Conservation (phyloP, 2,113 vertebrate genomes). For the Lepidothrix coronata region DNA sequence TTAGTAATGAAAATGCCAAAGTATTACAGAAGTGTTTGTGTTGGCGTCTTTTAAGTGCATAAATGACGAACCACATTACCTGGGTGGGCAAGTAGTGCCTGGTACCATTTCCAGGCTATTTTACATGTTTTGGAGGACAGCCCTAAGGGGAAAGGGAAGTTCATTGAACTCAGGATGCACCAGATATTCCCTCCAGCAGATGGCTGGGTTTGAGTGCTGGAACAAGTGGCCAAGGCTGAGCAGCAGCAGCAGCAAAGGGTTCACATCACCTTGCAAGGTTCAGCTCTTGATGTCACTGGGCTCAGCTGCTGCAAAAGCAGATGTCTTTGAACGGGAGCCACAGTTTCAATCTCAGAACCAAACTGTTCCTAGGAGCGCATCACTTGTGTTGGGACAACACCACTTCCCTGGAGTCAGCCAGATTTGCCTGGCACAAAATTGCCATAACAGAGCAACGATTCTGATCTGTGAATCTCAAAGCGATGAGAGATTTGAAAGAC, state of each 20-base stretch:
- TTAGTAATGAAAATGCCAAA: neutral
- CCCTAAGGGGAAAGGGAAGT: neutral
- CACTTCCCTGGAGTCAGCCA: neutral
- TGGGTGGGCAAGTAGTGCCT: neutral
- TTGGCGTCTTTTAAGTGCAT: neutral
- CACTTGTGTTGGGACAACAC: neutral
- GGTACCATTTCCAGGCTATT: neutral
- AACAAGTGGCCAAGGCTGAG: neutral
- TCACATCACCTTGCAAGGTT: neutral
- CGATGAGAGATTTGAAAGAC: neutral
- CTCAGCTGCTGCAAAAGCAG: neutral
- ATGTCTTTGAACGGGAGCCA: neutral
- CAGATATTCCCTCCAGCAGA: neutral
- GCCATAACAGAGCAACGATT: neutral
- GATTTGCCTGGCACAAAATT: neutral
- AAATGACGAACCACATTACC: neutral
- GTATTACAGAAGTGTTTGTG: neutral
- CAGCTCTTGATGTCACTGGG: rapidly evolving
- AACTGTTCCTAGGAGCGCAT: neutral
- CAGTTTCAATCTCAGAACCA: neutral
- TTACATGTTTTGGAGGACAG: neutral
- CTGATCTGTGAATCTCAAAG: neutral
- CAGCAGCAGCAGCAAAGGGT: neutral
- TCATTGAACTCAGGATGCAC: neutral
- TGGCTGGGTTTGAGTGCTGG: neutral